phyloP scores from a whole-genome alignment of 2,888 invertebrate species.

The Helicoverpa assulta region DNA sequence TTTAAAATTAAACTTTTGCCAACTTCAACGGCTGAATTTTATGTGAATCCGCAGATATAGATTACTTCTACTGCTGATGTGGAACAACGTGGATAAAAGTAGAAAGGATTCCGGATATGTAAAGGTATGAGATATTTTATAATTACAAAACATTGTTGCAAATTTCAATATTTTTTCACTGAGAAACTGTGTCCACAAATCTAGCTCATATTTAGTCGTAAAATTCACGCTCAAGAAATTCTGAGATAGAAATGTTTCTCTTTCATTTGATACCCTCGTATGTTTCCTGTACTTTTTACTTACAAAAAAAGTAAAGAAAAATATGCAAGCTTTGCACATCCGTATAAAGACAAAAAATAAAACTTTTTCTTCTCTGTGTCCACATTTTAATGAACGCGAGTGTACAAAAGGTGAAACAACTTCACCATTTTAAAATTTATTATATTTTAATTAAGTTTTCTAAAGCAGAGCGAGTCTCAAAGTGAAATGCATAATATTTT shows the following conservation, averaged over 20 bases:
- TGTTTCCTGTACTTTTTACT: neutral
- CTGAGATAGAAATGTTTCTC: neutral
- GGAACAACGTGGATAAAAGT: neutral
- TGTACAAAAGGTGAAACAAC: conserved; percentile 13
- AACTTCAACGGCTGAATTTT: conserved; percentile 13
- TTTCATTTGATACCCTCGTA: neutral
- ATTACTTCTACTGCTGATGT: neutral
- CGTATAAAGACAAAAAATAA: conserved; percentile 1
- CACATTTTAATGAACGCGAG: conserved; percentile 27
- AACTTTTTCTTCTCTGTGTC: neutral
- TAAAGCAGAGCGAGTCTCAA: conserved; percentile 6
- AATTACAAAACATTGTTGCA: no score
- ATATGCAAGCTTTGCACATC: neutral
- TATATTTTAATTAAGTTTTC: conserved; percentile 40
- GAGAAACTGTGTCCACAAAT: no score
- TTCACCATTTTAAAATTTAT: conserved; percentile 36
- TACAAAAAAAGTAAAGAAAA: neutral
- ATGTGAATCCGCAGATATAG: conserved; percentile 4
- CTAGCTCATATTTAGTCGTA: neutral
- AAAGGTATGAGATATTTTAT: no score
- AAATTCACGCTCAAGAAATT: neutral
- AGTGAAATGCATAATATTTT: conserved; percentile 33
- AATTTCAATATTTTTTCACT: neutral
- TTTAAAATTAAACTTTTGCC: conserved; percentile 25
- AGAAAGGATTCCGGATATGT: neutral